Evolutionary conservation across 2,888 invertebrate species (phyloP), one percentile per base, ranked within the genome.

Genomic region (Lamellibrachia satsuma): DNA sequence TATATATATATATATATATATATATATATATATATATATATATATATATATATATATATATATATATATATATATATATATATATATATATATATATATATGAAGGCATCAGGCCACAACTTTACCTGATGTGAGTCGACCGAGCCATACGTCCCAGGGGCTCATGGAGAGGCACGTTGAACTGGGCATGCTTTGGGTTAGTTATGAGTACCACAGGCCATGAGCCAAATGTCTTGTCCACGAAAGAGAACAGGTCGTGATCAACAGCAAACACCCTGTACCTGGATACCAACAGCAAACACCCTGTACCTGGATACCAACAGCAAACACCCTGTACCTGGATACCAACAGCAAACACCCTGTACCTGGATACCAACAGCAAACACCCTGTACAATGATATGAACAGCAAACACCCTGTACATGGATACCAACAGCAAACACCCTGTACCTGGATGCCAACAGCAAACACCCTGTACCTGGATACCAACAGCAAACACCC

Each of bases 201-300:
- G 98, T 98, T 39, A 99, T 97, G 94, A 99, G 96, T 91, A 98
- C 97, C 52, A 98, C 97, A 9, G 99, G 99, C 98, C 98, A 98
- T 27, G 97, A 93, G 27, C 60, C 90, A 52, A 92, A 93, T 22
- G 57, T 55, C n/a, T 92, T 92, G 96, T 99, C 99, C 93, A 97
- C 97, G 97, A 99, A 98, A 57, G 98, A 98, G 96, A 99, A 98
- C 94, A 98, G 97, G 91, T 98, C 98, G 96, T 98, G 98, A 96
- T 99, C 99, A 94, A 99, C 97, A n/a, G 98, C 98, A 94, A 97
- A 97, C 92, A 99, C 96, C 90, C 99, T 97, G 97, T 97, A 98
- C 96, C 98, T 98, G 96, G n/a, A 95, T 11, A 75, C 22, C 75
- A 75, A 75, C 75, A 39, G 39, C 39, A 39, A 39, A 39, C 39